Conservation (phyloP, 2,113 vertebrate genomes). For the Apteryx mantelli region DNA sequence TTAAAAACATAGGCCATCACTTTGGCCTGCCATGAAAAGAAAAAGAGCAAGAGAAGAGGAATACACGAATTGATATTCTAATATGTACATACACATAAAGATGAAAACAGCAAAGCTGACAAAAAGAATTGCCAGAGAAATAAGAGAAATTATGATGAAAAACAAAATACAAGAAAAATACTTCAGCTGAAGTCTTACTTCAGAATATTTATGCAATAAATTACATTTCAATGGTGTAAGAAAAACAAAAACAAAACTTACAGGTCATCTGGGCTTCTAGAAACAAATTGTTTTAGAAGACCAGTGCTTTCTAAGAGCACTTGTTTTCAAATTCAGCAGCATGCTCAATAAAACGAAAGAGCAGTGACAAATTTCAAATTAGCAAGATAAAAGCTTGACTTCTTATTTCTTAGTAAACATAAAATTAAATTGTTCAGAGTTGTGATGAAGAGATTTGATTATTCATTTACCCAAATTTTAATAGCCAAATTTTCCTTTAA, state of each 20-base stretch:
- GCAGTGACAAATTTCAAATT: neutral
- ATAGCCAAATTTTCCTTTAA: neutral
- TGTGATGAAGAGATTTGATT: neutral
- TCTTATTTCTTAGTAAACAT: neutral
- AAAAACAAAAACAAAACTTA: neutral
- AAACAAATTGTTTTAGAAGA: constrained; percentile 16
- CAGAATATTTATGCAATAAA: neutral
- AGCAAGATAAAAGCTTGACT: neutral
- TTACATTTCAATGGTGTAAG: neutral
- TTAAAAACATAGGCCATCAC: neutral
- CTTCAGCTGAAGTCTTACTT: neutral
- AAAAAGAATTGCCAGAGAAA: neutral
- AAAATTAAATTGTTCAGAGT: neutral
- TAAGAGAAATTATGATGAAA: neutral
- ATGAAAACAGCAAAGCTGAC: neutral
- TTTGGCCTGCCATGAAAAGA: neutral
- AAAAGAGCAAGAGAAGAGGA: neutral
- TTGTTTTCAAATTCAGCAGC: constrained; percentile 8
- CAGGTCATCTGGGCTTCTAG: neutral
- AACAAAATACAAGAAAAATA: neutral
- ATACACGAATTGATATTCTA: neutral
- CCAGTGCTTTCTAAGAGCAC: neutral
- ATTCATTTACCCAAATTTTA: neutral
- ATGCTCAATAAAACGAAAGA: neutral
- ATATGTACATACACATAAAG: neutral